Evolutionary conservation across 2,888 invertebrate species (phyloP), one percentile per base, ranked within the genome.

Genomic region (Caradrina clavipalpis): DNA sequence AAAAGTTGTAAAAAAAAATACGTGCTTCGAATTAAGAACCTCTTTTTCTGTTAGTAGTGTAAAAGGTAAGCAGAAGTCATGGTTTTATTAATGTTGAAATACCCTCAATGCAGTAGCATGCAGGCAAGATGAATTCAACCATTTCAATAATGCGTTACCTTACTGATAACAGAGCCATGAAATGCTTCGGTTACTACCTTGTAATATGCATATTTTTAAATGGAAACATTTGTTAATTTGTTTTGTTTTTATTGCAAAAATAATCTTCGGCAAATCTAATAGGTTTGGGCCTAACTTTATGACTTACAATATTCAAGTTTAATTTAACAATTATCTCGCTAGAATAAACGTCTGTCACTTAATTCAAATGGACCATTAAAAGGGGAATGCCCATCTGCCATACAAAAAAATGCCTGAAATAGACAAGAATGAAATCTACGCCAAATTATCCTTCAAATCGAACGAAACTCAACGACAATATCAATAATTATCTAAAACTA

Each of bases 11-110:
- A n/a, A n/a, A n/a, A n/a, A n/a, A n/a, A n/a, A n/a, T n/a, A n/a
- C n/a, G n/a, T n/a, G n/a, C n/a, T n/a, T n/a, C n/a, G n/a, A n/a
- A n/a, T n/a, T n/a, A n/a, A n/a, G n/a, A n/a, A n/a, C 26, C 5
- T 26, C 1, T 35, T 8, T 35, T 10, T 39, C 39, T 39, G 39
- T 39, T 39, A 39, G 11, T 10, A 11, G 13, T 39, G 11, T 2
- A 39, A 39, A 39, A 35, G 35, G 35, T 26, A 26, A 35, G 6
- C 35, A 8, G 35, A 35, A 35, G 8, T 35, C 8, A 35, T 35
- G 35, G 35, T 35, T 8, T 53, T 19, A 39, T 59, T 6, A 31
- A 55, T 56, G 17, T 71, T 39, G 7, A 61, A 78, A 57, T 35
- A 57, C 22, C 73, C 21, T 22, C 21, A 5, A 26, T 39, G 6